A percentile compares a stretch with the other conserved stretches of the same genome.
phyloP scores from a whole-genome alignment of 1,140 invertebrate genomes.

The Trichomalopsis sarcophagae region DNA sequence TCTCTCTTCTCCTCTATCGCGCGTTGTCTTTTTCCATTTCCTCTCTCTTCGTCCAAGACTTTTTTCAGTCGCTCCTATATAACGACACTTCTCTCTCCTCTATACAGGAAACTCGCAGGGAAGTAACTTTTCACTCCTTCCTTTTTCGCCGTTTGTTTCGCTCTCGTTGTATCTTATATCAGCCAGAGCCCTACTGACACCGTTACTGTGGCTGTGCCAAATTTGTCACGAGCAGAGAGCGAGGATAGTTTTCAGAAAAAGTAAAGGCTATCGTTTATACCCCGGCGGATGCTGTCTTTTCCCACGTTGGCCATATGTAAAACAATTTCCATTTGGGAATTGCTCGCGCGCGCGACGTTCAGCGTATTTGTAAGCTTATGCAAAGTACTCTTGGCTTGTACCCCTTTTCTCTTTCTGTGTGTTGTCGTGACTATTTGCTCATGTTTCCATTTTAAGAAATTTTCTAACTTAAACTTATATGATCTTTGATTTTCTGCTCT shows the following conservation, averaged over 20 bases:
- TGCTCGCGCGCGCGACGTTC: constrained; percentile 1
- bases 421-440: not conserved
- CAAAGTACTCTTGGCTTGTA: not conserved
- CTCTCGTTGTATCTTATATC: constrained; percentile 44
- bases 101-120: constrained; percentile 25
- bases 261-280: constrained; percentile 41
- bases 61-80: constrained; percentile 7
- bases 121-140: constrained; percentile 43
- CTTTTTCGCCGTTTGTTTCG: constrained; percentile 42
- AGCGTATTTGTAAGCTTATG: constrained; percentile 20
- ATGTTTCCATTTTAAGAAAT: not conserved
- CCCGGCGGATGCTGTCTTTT: not conserved
- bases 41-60: not conserved
- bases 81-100: not conserved
- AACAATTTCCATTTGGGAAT: constrained; percentile 40
- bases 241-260: constrained; percentile 33
- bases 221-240: constrained; percentile 30
- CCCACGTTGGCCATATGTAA: constrained; percentile 7
- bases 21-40: constrained; percentile 17
- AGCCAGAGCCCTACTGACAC: constrained; percentile 18
- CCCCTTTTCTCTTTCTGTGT: not conserved
- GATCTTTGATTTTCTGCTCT: not conserved
- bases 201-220: constrained; percentile 41
- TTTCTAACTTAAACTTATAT: not conserved
- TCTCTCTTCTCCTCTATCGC: not conserved